Conservation (phyloP, 2,888 invertebrate genomes). For the Clepsis dumicolana region DNA sequence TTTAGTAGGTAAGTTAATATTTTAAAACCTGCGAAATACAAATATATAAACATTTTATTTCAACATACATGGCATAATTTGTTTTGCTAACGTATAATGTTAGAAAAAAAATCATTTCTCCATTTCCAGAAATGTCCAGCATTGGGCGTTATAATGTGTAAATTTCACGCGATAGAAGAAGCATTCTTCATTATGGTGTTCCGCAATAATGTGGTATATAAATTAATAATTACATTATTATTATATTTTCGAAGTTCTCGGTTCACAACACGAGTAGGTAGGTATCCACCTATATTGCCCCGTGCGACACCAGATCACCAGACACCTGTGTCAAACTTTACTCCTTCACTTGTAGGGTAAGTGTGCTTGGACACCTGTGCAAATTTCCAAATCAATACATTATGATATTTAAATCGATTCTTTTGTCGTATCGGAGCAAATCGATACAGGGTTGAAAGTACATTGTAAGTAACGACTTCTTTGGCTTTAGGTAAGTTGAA, state of each 20-base stretch:
- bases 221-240: conserved; percentile 4
- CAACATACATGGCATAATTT: no score
- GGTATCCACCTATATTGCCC: conserved; percentile 44
- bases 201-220: not conserved
- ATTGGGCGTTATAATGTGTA: no score
- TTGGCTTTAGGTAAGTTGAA: not conserved
- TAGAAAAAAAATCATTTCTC: no score
- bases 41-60: no score
- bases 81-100: no score
- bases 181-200: not conserved
- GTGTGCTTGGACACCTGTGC: conserved; percentile 56
- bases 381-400: conserved; percentile 51
- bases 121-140: no score
- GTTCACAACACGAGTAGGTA: conserved; percentile 10
- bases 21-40: no score
- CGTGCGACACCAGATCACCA: conserved; percentile 51
- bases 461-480: conserved; percentile 2
- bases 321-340: conserved; percentile 55
- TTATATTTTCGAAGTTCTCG: conserved; percentile 4
- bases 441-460: conserved; percentile 19
- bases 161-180: not conserved
- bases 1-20: no score
- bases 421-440: conserved; percentile 20
- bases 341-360: conserved; percentile 17
- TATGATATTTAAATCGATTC: conserved; percentile 50